Conservation (phyloP, 2,888 invertebrate genomes). For the Ophion ventricosus region DNA sequence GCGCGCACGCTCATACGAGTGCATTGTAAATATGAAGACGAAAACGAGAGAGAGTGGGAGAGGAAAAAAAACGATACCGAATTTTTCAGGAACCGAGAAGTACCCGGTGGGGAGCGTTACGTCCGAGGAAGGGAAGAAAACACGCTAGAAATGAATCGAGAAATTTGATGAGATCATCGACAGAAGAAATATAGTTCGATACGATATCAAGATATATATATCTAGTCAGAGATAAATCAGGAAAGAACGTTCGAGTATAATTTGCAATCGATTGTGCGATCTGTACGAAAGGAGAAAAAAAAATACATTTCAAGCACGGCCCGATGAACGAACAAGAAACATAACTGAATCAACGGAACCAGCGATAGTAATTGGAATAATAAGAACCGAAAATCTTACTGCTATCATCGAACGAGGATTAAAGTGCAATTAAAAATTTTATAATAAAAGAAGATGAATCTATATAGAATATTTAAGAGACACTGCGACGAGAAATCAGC, state of each 20-base stretch:
- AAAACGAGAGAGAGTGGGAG: not conserved
- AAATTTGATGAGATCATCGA: constrained; percentile 29
- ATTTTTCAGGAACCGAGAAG: constrained; percentile 70
- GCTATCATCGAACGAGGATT: constrained; percentile 52
- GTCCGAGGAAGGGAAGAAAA: constrained; percentile 38
- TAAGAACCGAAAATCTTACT: constrained; percentile 25
- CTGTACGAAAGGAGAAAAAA: constrained; percentile 11
- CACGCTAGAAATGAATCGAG: constrained; percentile 10
- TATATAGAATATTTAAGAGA: constrained; percentile 45
- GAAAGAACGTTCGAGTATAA: constrained; percentile 31
- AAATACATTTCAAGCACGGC: constrained; percentile 30
- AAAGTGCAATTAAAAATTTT: constrained; percentile 55
- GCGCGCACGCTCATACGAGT: constrained; percentile 14
- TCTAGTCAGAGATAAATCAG: constrained; percentile 67
- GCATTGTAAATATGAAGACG: constrained; percentile 37
- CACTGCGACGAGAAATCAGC: constrained; percentile 35
- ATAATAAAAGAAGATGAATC: constrained; percentile 4
- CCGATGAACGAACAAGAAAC: constrained; percentile 17
- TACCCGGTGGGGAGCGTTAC: constrained; percentile 51
- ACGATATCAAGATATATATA: constrained; percentile 29
- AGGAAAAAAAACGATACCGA: constrained; percentile 37
- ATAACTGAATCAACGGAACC: constrained; percentile 17
- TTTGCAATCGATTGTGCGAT: constrained; percentile 52
- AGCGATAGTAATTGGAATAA: constrained; percentile 12
- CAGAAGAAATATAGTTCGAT: constrained; percentile 15